Base-by-base conservation (phyloP, 2,113 vertebrate genomes). In the Girardinichthys multiradiatus region DNA sequence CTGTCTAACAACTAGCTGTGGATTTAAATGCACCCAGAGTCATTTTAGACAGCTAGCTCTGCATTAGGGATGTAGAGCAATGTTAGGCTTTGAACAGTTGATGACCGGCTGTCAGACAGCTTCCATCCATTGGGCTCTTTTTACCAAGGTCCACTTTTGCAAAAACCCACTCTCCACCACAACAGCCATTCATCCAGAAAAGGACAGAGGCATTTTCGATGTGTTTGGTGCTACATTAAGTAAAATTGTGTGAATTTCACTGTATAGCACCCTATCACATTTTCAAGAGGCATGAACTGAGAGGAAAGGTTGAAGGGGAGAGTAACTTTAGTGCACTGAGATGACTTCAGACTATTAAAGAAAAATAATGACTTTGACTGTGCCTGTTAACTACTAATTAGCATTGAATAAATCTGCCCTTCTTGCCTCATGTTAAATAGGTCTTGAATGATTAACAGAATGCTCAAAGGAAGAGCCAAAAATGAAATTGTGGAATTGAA, bases 261-360 rank as follows among this genome's bases (percentile, higher is more conserved):
- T 87, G 81, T 90, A 88, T 92, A 82, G 80, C 93, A 90, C 93
- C 91, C 94, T 93, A 93, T 87, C 89, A 91, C 89, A 64, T 94
- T 94, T 77, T 69, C 90, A 88, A 91, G 78, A 79, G 64, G 61
- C 71, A 79, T 74, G 65, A 74, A 80, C 48, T 64, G 71, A 71
- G 83, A 84, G 79, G 57, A 71, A 67, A 66, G 85, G 86, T 58
- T 79, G 82, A 81, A 76, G 76, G 62, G 66, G 72, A 76, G 79
- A 89, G 82, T 79, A 78, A 68, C 71, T 87, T 69, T 65, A 76
- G 77, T 33, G 76, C 82, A 82, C 61, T 58, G 81, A 51, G 74
- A 87, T 54, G 81, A 89, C 79, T 87, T 72, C 72, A 86, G 77
- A 84, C 29, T 64, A 77, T 86, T 72, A 39, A 57, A 74, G 59